A percentile compares a stretch with the other conserved stretches of the same genome.
Conservation (phyloP, 2,888 invertebrate species). For the Microchrysa polita region DNA sequence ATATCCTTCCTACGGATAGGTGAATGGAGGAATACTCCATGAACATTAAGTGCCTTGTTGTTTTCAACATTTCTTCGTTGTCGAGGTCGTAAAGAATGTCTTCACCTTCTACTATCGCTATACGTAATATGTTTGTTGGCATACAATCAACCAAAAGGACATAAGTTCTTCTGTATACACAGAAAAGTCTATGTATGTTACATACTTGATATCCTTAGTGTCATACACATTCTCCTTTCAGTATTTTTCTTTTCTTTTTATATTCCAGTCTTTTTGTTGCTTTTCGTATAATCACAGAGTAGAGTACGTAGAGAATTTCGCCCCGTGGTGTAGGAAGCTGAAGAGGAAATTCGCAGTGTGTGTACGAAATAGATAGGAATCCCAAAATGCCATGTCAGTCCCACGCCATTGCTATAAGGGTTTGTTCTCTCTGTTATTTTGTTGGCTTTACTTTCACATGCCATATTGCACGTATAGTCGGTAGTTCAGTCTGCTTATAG, state of each 20-base stretch:
- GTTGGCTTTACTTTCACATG: not conserved
- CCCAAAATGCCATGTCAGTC: not conserved
- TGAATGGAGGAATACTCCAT: too few relatives aligned
- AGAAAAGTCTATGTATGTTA: not conserved
- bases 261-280: not conserved
- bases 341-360: not conserved
- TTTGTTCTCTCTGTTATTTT: not conserved
- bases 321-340: too few relatives aligned
- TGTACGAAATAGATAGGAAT: conserved; percentile 6
- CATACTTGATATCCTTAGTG: not conserved
- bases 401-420: not conserved
- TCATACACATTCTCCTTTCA: not conserved
- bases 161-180: not conserved
- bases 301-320: too few relatives aligned
- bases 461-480: not conserved
- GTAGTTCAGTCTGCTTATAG: too few relatives aligned
- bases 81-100: conserved; percentile 31
- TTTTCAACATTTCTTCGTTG: not conserved
- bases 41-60: not conserved
- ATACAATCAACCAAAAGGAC: not conserved
- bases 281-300: conserved; percentile 15
- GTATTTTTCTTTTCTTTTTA: not conserved
- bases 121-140: conserved; percentile 6
- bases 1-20: not conserved
- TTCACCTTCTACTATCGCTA: not conserved